Evolutionary conservation across 1,140 invertebrate genomes (phyloP).

Genomic region (Tachypleus tridentatus): DNA sequence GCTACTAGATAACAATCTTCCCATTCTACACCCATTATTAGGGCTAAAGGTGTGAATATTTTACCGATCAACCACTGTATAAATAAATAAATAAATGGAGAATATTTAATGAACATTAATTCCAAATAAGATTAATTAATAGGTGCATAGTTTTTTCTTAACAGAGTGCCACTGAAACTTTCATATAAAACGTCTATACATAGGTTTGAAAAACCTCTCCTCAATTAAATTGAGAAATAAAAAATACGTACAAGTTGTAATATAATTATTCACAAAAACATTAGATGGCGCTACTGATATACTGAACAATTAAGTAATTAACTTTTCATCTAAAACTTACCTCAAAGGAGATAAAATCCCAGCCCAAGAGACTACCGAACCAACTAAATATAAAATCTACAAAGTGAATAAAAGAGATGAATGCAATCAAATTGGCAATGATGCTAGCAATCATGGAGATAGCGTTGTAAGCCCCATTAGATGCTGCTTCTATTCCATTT

Average conservation of each 20-base stretch:
- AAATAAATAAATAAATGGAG: too few relatives aligned
- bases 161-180: too few relatives aligned
- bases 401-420: conserved; percentile 73
- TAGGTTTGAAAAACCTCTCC: too few relatives aligned
- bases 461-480: conserved; percentile 67
- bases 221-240: not conserved
- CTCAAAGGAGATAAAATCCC: conserved; percentile 38
- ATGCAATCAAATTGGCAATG: conserved; percentile 84
- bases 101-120: too few relatives aligned
- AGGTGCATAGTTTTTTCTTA: too few relatives aligned
- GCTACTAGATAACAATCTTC: conserved; percentile 64
- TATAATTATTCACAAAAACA: too few relatives aligned
- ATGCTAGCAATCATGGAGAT: conserved; percentile 75
- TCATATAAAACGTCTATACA: too few relatives aligned
- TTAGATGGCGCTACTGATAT: too few relatives aligned
- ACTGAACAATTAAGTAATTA: too few relatives aligned
- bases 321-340: conserved; percentile 15
- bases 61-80: conserved; percentile 60
- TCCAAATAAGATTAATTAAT: too few relatives aligned
- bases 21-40: conserved; percentile 64
- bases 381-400: conserved; percentile 66
- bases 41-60: conserved; percentile 71
- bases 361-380: conserved; percentile 60
- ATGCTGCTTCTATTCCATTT: conserved; percentile 61
- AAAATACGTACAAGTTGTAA: too few relatives aligned